Percentiles rank a stretch among this genome's conserved stretches.
phyloP scores from a whole-genome alignment of 2,113 vertebrate genomes.

The Lasiurus cinereus region DNA sequence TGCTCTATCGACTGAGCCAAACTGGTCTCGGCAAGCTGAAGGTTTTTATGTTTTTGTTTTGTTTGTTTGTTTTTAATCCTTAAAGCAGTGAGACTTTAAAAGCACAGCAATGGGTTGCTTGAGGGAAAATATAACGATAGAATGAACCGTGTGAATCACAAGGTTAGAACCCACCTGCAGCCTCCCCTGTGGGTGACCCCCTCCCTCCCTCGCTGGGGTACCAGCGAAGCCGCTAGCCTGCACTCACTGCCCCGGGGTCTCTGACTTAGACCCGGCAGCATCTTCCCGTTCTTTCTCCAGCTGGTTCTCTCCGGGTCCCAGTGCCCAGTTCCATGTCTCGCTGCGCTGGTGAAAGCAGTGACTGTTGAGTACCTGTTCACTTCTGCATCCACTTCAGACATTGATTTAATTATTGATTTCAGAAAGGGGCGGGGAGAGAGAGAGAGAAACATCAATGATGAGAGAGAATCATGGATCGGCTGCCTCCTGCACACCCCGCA shows the following conservation, averaged over 20 bases:
- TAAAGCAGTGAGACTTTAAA: conserved; percentile 14
- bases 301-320: not conserved
- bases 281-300: not conserved
- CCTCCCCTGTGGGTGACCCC: rapidly evolving
- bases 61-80: not conserved
- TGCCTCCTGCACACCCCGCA: too few relatives aligned
- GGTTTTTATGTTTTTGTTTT: not conserved
- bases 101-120: not conserved
- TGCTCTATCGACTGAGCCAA: too few relatives aligned
- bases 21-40: not conserved
- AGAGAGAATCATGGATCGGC: too few relatives aligned
- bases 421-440: too few relatives aligned
- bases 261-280: not conserved
- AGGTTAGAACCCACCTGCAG: not conserved
- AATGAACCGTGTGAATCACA: not conserved
- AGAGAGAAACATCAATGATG: too few relatives aligned
- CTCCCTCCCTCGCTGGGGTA: not conserved
- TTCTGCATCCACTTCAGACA: not conserved
- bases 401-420: too few relatives aligned
- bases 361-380: not conserved
- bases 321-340: not conserved
- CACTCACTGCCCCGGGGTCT: not conserved
- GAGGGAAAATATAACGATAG: not conserved
- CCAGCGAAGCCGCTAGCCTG: rapidly evolving
- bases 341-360: not conserved